Conservation (phyloP, 2,113 vertebrate genomes). For the Epinephelus lanceolatus region DNA sequence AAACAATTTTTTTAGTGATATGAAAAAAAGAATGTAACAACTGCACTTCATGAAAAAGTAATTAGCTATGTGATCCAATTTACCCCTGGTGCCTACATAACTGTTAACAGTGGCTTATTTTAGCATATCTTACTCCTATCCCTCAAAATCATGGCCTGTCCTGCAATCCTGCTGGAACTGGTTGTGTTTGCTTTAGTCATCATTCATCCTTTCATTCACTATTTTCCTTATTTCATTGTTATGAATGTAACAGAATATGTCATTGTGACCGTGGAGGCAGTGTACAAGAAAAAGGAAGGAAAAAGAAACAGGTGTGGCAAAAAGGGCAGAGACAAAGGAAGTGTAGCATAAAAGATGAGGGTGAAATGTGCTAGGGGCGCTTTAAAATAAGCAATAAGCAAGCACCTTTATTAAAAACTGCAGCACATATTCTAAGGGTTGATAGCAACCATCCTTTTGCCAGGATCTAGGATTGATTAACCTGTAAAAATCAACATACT, state of each 20-base stretch:
- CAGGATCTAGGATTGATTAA: not conserved
- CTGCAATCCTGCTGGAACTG: not conserved
- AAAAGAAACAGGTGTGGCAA: constrained; percentile 6
- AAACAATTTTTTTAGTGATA: too few species aligned
- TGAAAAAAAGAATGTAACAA: not conserved
- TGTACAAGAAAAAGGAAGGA: not conserved
- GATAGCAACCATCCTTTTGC: not conserved
- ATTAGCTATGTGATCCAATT: too few species aligned
- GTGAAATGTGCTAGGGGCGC: not conserved
- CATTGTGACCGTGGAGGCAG: not conserved
- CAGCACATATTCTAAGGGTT: not conserved
- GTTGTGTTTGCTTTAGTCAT: not conserved
- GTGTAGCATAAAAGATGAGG: not conserved
- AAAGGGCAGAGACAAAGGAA: constrained; percentile 15
- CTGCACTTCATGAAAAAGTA: not conserved
- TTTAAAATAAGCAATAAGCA: not conserved
- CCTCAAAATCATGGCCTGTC: not conserved
- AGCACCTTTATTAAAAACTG: not conserved
- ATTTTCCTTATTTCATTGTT: not conserved
- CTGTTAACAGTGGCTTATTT: not conserved
- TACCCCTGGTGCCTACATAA: too few species aligned
- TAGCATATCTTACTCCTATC: not conserved
- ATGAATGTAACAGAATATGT: constrained; percentile 12
- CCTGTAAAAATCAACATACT: not conserved
- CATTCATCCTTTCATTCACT: not conserved